phyloP scores from a whole-genome alignment of 1,140 invertebrate species.

The Achroia grisella region DNA sequence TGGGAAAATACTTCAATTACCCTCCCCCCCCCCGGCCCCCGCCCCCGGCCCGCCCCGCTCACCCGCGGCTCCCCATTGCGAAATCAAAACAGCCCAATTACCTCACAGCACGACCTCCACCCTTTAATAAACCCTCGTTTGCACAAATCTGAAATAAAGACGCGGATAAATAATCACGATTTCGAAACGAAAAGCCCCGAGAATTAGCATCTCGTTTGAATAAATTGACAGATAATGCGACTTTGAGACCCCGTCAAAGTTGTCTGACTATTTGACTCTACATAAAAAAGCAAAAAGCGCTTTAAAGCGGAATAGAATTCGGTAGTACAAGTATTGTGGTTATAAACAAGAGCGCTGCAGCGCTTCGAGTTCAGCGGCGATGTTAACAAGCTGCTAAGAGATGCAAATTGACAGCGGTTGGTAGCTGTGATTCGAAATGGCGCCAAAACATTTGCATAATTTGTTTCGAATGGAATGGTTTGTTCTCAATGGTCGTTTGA shows the following conservation, averaged over 20 bases:
- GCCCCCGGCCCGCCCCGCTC: constrained; percentile 18
- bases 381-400: constrained; percentile 57
- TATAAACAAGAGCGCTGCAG: constrained; percentile 27
- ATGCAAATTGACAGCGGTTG: constrained; percentile 68
- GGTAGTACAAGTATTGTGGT: constrained; percentile 4
- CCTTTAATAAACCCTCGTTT: constrained; percentile 61
- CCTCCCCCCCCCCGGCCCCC: constrained; percentile 22
- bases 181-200: constrained; percentile 47
- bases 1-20: constrained; percentile 65
- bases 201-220: constrained; percentile 65
- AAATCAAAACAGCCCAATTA: constrained; percentile 66
- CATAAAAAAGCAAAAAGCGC: background rate
- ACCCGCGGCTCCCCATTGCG: constrained; percentile 11
- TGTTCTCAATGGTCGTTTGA: constrained; percentile 35
- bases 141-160: constrained; percentile 61
- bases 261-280: constrained; percentile 6
- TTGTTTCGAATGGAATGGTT: constrained; percentile 43
- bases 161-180: constrained; percentile 56
- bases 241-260: constrained; percentile 42
- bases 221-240: constrained; percentile 59
- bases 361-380: constrained; percentile 14
- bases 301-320: constrained; percentile 23
- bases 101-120: constrained; percentile 37
- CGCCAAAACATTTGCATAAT: constrained; percentile 63
- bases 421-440: constrained; percentile 60